A percentile compares a stretch with the other conserved stretches of the same genome.
phyloP scores from a whole-genome alignment of 2,113 vertebrate genomes.

The Vireo altiloquus region DNA sequence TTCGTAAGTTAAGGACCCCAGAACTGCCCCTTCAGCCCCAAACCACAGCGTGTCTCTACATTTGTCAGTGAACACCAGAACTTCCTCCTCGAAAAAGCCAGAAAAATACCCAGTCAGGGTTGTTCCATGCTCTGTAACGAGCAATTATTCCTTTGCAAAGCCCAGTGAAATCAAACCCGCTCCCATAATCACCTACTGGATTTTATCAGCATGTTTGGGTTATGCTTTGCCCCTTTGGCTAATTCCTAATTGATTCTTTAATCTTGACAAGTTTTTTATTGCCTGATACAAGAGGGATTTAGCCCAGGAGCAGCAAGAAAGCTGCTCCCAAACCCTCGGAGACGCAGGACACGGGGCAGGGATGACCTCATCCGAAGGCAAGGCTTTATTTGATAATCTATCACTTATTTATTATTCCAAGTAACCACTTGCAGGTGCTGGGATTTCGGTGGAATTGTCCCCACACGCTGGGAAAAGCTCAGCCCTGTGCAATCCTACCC shows the following conservation, averaged over 20 bases:
- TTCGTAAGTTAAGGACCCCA: not conserved
- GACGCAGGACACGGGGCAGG: not conserved
- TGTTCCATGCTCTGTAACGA: not conserved
- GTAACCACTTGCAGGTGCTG: constrained; percentile 55
- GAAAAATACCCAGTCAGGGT: not conserved
- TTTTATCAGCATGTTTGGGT: constrained; percentile 65
- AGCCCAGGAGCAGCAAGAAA: not conserved
- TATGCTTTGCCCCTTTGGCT: constrained; percentile 47
- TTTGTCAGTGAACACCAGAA: not conserved
- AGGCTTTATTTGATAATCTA: constrained; percentile 35
- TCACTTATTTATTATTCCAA: constrained; percentile 58
- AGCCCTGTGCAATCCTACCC: not conserved
- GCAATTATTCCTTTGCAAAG: constrained; percentile 19
- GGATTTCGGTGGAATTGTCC: not conserved
- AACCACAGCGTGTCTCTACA: accelerated
- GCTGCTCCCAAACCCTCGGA: not conserved
- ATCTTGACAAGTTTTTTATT: constrained; percentile 57
- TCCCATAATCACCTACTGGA: constrained; percentile 45
- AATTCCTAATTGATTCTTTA: constrained; percentile 64
- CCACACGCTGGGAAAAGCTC: not conserved
- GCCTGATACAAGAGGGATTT: constrained; percentile 53
- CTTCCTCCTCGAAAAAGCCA: not conserved
- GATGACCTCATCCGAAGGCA: constrained; percentile 39
- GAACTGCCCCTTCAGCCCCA: not conserved
- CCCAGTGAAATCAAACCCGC: constrained; percentile 6